These are phyloP conservation scores for Ancistrus triradiatus DNA, from an alignment of 2,113 vertebrate species.

Conservation along the genomic window DNA sequence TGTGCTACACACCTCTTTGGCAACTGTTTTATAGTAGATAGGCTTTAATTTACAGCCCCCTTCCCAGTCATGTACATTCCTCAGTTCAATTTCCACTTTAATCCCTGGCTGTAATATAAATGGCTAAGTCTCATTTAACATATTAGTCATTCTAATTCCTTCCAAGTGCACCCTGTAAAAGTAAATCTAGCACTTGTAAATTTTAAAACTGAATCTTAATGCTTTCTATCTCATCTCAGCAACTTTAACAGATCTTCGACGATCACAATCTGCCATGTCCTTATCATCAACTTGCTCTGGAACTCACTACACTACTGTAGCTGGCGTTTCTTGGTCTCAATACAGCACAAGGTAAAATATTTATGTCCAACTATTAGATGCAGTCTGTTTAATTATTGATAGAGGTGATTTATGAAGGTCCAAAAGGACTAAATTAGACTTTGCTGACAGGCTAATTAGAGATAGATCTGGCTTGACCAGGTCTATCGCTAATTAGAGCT, in stretches of 20 bases:
- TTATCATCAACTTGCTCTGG: constrained; percentile 30
- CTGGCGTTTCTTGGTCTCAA: constrained; percentile 12
- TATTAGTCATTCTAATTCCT: too few relatives aligned
- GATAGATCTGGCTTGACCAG: constrained; percentile 16
- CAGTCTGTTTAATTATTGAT: constrained; percentile 50
- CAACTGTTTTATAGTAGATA: too few relatives aligned
- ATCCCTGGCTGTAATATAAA: too few relatives aligned
- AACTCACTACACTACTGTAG: constrained; percentile 11
- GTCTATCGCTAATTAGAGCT: neutral
- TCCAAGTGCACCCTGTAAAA: too few relatives aligned
- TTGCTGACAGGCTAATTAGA: constrained; percentile 36
- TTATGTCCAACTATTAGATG: constrained; percentile 43
- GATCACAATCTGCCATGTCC: neutral
- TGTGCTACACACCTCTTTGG: too few relatives aligned
- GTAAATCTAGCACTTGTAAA: too few relatives aligned
- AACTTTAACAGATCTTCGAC: constrained; percentile 18
- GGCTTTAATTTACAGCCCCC: too few relatives aligned
- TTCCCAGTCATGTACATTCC: too few relatives aligned
- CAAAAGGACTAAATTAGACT: constrained; percentile 5
- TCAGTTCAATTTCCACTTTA: too few relatives aligned
- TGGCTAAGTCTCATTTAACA: too few relatives aligned
- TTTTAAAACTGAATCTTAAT: too few relatives aligned
- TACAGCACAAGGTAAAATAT: constrained; percentile 40
- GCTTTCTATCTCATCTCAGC: constrained; percentile 4
- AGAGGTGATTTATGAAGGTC: constrained; percentile 13